Evolutionary conservation across 2,888 invertebrate species (phyloP).

Genomic region (Didymodactylos carnosus): DNA sequence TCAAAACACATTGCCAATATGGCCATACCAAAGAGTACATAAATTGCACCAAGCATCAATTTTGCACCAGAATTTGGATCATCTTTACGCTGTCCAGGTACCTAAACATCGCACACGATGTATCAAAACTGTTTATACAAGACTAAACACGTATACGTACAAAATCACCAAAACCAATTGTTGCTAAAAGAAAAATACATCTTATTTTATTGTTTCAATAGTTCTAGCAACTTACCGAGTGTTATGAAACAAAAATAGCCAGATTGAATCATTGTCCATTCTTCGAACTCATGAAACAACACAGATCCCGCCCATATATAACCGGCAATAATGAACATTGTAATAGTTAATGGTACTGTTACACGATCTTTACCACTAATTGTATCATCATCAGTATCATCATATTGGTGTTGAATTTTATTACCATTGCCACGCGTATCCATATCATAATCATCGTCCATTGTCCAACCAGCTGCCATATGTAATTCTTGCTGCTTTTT

Average conservation of each 20-base stretch:
- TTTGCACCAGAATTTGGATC: slow-evolving; percentile 3
- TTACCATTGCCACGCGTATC: too few relatives aligned
- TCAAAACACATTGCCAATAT: slow-evolving; percentile 35
- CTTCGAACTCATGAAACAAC: slow-evolving; percentile 32
- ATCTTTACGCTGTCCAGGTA: slow-evolving; percentile 8
- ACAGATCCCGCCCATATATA: slow-evolving; percentile 32
- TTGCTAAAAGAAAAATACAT: slow-evolving; percentile 17
- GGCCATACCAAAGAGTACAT: slow-evolving; percentile 28
- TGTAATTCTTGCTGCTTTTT: background rate
- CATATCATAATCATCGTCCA: background rate
- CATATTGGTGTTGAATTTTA: background rate
- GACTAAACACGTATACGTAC: background rate
- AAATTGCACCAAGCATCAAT: slow-evolving; percentile 15
- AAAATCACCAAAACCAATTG: slow-evolving; percentile 25
- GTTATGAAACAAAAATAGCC: slow-evolving; percentile 35
- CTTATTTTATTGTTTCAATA: background rate
- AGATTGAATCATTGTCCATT: slow-evolving; percentile 28
- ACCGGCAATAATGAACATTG: slow-evolving; percentile 30
- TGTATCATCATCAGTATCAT: slow-evolving; percentile 15
- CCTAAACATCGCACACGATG: background rate
- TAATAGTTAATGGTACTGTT: slow-evolving; percentile 30
- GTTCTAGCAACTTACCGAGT: slow-evolving; percentile 16
- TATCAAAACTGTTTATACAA: background rate
- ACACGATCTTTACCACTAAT: slow-evolving; percentile 21
- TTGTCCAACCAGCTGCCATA: background rate